phyloP scores from a whole-genome alignment of 1,140 invertebrate genomes.

The Pentalonia nigronervosa region DNA sequence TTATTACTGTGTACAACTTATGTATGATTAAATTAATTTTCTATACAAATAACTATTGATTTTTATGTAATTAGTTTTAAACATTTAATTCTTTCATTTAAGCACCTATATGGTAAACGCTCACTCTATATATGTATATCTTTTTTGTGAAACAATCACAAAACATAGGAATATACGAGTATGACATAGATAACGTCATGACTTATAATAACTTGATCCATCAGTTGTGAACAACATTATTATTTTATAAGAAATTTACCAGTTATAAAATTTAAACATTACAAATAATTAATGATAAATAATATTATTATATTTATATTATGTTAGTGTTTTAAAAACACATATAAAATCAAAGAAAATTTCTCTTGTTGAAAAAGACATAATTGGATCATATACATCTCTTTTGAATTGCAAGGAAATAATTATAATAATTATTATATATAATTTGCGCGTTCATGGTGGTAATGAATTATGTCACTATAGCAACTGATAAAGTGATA shows the following conservation, averaged over 20 bases:
- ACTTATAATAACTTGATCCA: no score
- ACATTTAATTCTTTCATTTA: neutral
- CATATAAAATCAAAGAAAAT: neutral
- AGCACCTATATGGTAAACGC: neutral
- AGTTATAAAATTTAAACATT: neutral
- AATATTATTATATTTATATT: neutral
- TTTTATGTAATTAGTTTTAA: neutral
- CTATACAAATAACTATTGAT: neutral
- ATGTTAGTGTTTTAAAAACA: neutral
- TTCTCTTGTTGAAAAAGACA: no score
- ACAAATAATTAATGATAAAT: neutral
- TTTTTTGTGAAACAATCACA: neutral
- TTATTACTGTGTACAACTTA: neutral
- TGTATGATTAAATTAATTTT: conserved; percentile 24
- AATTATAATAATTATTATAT: neutral
- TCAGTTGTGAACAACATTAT: neutral
- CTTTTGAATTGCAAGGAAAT: neutral
- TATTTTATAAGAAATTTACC: neutral
- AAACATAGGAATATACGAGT: neutral
- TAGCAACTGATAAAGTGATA: neutral
- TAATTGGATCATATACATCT: neutral
- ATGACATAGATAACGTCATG: no score
- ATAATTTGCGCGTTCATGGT: neutral
- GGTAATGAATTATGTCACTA: neutral
- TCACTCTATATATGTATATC: neutral